Base-by-base conservation (phyloP, 2,797 vertebrate species). In the Fistularia commersonii region DNA sequence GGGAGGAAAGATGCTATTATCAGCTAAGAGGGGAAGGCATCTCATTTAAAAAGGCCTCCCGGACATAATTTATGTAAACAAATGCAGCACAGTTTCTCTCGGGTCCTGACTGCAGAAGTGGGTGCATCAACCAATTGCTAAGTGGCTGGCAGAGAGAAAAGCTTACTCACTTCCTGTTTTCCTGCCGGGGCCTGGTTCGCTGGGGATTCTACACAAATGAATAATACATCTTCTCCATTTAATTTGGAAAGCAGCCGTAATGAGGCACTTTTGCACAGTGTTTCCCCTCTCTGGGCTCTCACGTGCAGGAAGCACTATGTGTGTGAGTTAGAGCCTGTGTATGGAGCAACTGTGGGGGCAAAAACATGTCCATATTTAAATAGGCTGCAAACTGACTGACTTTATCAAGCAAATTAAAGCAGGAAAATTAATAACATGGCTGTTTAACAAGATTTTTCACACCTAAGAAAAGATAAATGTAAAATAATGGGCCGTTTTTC, bases 141-240 rank as follows among this genome's bases (percentile, higher is more conserved):
- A 63, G 59, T 56, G 54, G 50, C 61, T 62, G 49, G 50, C 32
- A 38, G 42, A 65, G 42, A 69, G 32, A 57, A 68, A 67, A 45
- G 8, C 37, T 43, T 50, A 12, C 45, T 54, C 61, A 51, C 59
- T 70, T 78, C 72, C 67, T 71, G 58, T 79, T 76, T 73, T 70
- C 52, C 66, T 66, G 46, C 67, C 1, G 47, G 69, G 69, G 69
- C 73, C 64, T 51, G 48, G 9, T 7, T 40, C 40, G 39, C 66
- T 1, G 47, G 68, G 70, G 70, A 75, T 69, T 52, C 60, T 59
- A 57, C 57, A 49, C 51, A 55, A 57, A 77, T 85, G 78, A 85
- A 82, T 86, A 77, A 84, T 61, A 73, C 72, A 81, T 81, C 54
- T 37, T 53, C 49, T 51, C 69, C 66, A 57, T 81, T 85, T 85